Evolutionary conservation across 2,888 invertebrate species (phyloP).

Genomic region (Rhagium mordax): DNA sequence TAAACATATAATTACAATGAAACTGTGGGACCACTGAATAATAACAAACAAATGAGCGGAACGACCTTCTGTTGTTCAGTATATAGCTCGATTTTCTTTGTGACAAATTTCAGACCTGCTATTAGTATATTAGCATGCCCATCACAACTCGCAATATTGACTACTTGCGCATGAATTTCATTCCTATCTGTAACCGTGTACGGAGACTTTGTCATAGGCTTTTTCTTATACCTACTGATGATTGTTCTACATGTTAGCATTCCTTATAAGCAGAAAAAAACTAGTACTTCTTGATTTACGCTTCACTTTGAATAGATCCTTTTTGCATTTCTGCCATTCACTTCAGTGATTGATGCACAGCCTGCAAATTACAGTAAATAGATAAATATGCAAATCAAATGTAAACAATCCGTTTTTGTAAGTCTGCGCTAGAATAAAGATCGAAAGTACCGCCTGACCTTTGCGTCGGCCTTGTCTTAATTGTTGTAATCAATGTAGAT

Average conservation of each 20-base stretch:
- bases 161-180: neutral
- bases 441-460: conserved; percentile 56
- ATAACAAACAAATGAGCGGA: conserved; percentile 1
- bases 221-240: neutral
- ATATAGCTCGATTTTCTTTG: neutral
- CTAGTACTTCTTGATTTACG: neutral
- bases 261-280: neutral
- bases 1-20: neutral
- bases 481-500: conserved; percentile 64
- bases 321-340: neutral
- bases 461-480: conserved; percentile 63
- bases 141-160: neutral
- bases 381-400: neutral
- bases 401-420: conserved; percentile 5
- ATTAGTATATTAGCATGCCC: neutral
- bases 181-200: neutral
- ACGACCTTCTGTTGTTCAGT: conserved; percentile 6
- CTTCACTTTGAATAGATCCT: neutral
- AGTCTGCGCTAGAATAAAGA: conserved; percentile 29
- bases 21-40: conserved; percentile 5
- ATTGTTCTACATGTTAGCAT: neutral
- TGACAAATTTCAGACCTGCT: neutral
- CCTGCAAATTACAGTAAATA: neutral
- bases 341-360: neutral
- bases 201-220: neutral